phyloP scores from a whole-genome alignment of 2,797 vertebrate genomes.

The Notamacropus eugenii region DNA sequence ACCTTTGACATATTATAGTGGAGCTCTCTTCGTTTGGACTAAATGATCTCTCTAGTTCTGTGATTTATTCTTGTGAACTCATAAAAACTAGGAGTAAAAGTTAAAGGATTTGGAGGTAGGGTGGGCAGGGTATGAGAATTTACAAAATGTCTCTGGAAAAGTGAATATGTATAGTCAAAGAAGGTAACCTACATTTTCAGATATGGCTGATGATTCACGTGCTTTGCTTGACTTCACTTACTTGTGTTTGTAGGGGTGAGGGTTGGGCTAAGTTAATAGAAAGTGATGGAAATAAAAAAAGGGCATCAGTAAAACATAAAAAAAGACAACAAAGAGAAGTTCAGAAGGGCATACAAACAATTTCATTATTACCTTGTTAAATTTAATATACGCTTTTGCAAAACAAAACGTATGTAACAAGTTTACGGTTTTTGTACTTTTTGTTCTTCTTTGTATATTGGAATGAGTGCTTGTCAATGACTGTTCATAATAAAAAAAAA shows the following conservation, averaged over 20 bases:
- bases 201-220: background rate
- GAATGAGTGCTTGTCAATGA: background rate
- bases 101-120: background rate
- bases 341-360: background rate
- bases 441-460: background rate
- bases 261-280: background rate
- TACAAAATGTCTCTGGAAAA: background rate
- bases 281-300: background rate
- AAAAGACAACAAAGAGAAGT: background rate
- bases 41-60: background rate
- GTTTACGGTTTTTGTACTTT: background rate
- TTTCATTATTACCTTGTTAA: background rate
- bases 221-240: background rate
- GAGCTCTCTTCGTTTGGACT: background rate
- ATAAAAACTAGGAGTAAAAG: slow-evolving; percentile 2
- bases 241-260: background rate
- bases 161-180: background rate
- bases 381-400: background rate
- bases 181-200: background rate
- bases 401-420: background rate
- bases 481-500: background rate
- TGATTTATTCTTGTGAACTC: background rate
- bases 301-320: background rate
- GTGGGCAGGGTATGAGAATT: background rate
- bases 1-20: background rate